Percentiles rank a stretch among this genome's conserved stretches.
Evolutionary conservation across 1,140 invertebrate genomes (phyloP).

Genomic region (Eufriesea mexicana): DNA sequence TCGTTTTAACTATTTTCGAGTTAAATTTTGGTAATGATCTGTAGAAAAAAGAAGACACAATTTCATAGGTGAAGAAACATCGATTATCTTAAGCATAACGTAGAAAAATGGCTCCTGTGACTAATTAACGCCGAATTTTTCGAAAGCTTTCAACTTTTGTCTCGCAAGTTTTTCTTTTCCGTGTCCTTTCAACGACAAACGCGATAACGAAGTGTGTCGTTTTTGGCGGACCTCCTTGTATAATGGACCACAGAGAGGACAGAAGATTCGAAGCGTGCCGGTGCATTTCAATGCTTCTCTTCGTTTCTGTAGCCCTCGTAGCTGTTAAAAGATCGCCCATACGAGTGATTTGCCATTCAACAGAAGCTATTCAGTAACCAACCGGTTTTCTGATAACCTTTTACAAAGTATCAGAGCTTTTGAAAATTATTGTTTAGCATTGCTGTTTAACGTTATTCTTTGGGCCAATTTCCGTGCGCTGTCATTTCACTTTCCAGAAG

Average conservation of each 20-base stretch:
- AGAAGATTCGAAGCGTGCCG: neutral
- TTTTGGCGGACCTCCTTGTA: neutral
- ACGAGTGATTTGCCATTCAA: slow-evolving; percentile 1
- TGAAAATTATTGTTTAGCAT: neutral
- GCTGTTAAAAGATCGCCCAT: neutral
- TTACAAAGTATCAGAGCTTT: neutral
- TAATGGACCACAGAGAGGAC: too few relatives aligned
- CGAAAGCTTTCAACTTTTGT: neutral
- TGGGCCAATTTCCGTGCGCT: neutral
- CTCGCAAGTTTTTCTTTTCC: neutral
- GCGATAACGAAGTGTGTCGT: neutral
- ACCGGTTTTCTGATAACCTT: neutral
- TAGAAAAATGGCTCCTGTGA: neutral
- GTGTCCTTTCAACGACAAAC: neutral
- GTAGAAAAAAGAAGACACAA: neutral
- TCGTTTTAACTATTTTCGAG: too few relatives aligned
- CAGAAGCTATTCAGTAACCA: neutral
- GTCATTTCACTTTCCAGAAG: neutral
- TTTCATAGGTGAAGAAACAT: neutral
- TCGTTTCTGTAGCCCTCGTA: neutral
- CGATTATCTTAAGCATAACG: neutral
- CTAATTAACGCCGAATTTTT: neutral
- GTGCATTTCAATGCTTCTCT: neutral
- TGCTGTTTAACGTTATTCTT: neutral
- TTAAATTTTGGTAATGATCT: neutral